Base-by-base conservation (phyloP, 2,113 vertebrate species). In the Peromyscus leucopus region DNA sequence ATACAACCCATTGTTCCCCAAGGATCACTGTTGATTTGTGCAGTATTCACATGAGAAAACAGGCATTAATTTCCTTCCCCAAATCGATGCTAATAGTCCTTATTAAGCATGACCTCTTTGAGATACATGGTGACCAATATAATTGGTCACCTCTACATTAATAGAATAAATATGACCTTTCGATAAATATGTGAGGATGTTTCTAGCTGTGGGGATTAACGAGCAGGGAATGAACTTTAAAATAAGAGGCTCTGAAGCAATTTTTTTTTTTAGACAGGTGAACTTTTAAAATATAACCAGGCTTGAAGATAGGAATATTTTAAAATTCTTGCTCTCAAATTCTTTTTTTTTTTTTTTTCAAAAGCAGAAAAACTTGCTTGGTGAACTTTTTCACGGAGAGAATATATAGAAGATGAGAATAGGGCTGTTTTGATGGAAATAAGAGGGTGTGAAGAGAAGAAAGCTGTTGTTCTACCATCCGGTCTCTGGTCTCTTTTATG, bases 81-180 rank as follows among this genome's bases (percentile, higher is more conserved):
- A 69, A 82, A 87, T 19, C 8, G 46, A 31, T 91, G 72, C 28
- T 93, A 93, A 83, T 48, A 4, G 46, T 74, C 61, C 13, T 92
- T 86, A 67, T 31, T 91, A 96, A 89, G 13, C 5, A 55, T 89
- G 55, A 79, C 78, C 74, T 92, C 65, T 90, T 87, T 71, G 63
- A 88, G 39, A 87, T 69, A 26, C 16, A 10, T 24, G 11, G 46
- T 92, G 63, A 69, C 15, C 57, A 92, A 39, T 83, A 74, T 83
- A 79, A 90, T 57, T 96, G 91, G 46, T 88, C 85, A 46, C 76
- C 26, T 84, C 12, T 36, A 55, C 42, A 83, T 79, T 94, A 92
- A 84, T 65, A 94, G 95, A 95, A 92, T 90, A 97, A 92, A 90
- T 65, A 88, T 48, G 5, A 72, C n/a, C 51, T 84, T 96, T 88